These are phyloP conservation scores for Hippocampus zosterae DNA, from an alignment of 2,113 vertebrate species.

Conservation along the genomic window DNA sequence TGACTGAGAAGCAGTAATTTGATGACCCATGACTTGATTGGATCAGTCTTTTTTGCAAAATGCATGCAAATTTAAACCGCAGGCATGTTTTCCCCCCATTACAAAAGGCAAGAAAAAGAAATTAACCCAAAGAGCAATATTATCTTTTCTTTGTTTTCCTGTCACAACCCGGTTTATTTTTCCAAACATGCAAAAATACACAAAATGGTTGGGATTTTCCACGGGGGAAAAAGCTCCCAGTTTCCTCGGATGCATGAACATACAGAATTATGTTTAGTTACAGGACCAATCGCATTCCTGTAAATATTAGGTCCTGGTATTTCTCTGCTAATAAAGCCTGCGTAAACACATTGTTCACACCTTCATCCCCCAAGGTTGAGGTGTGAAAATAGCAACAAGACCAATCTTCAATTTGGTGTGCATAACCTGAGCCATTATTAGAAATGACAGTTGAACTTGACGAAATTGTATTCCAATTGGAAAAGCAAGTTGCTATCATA, in stretches of 20 bases:
- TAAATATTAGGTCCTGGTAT: slow-evolving; percentile 29
- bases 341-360: slow-evolving; percentile 77
- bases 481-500: slow-evolving; percentile 99
- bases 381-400: slow-evolving; percentile 37
- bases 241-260: slow-evolving; percentile 6
- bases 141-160: slow-evolving; percentile 14
- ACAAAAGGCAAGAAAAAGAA: slow-evolving; percentile 16
- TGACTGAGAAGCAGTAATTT: slow-evolving; percentile 59
- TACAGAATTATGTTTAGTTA: neutral
- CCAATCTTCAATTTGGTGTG: slow-evolving; percentile 90
- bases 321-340: slow-evolving; percentile 33
- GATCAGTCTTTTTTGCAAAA: slow-evolving; percentile 52
- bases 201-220: slow-evolving; percentile 12
- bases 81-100: neutral
- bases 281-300: slow-evolving; percentile 14
- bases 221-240: neutral
- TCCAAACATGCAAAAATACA: neutral
- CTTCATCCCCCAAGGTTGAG: slow-evolving; percentile 64
- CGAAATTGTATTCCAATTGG: slow-evolving; percentile 99
- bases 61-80: slow-evolving; percentile 63
- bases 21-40: slow-evolving; percentile 57
- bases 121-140: slow-evolving; percentile 21
- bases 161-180: slow-evolving; percentile 1
- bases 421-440: slow-evolving; percentile 93
- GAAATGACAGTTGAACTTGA: slow-evolving; percentile 99